Evolutionary conservation across 2,797 vertebrate genomes (phyloP), one percentile per base, ranked within the genome.

Genomic region (Hyperoplus lanceolatus): DNA sequence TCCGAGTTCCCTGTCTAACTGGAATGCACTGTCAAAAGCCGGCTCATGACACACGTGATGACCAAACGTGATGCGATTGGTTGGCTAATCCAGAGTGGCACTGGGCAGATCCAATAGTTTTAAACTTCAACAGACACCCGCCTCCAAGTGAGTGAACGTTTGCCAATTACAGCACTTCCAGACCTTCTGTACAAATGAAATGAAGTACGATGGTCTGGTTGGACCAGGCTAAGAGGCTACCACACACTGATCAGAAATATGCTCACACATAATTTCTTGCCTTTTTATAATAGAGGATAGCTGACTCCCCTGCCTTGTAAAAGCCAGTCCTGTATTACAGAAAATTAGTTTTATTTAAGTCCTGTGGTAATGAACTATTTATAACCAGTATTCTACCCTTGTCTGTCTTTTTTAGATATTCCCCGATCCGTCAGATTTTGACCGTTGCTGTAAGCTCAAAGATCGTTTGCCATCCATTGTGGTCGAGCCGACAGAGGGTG

Each of bases 381-480:
- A 21, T 67, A 49, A 70, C 50, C 18, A 39, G 11, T n/a, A 1
- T 70, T 68, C 51, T 42, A 9, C 38, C 16, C 14, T 58, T 9
- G n/a, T 82, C 1, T 77, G 89, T 69, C 48, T 21, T 70, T 13
- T 53, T 90, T 62, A 99, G 98, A 99, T 99, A 90, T 99, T 99
- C 81, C 98, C 98, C 0, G 98, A 99, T 85, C 98, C 98, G 0
- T 97, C 97, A 0, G 98, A 99, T 87, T 99, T 98, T 0, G 98
- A 99, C 75, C 96, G 97, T 6, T 98, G 97, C 95, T 98, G 98
- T 87, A 99, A 99, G 82, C 96, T 99, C 87, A 99, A 99, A 93
- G 97, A 99, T 88, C 96, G 98, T 0, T 96, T 99, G 71, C 98
- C 98, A 0, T 99, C 98, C 56, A 99, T 99, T 0, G 98, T 99